Evolutionary conservation across 1,140 invertebrate species (phyloP), one percentile per base, ranked within the genome.

Genomic region (Eupeodes corollae): DNA sequence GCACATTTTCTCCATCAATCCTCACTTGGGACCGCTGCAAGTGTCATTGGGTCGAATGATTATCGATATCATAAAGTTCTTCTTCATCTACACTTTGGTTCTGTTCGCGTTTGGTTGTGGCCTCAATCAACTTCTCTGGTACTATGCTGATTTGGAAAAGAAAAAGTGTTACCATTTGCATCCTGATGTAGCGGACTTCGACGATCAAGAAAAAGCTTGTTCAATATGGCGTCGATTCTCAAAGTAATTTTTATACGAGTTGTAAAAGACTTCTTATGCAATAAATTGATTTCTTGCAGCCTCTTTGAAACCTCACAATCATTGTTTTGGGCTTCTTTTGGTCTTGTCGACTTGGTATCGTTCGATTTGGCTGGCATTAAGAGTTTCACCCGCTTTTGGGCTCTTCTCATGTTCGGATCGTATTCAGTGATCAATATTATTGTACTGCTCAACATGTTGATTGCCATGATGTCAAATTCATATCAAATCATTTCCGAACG

Each of bases 381-480:
- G 64, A 84, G 83, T 53, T 91, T 89, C 63, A 91, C 88, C 0
- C 73, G 87, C 33, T 91, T 91, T 61, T 91, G 87, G 88, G 84
- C 83, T 9, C 69, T 90, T 13, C 73, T 92, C 0, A 87, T 90
- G 77, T 92, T 90, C 59, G 88, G 88, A 21, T 86, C 83, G 0
- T 92, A 91, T 62, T 88, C 86, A 33, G 88, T 89, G 40, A 93
- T 94, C 64, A 92, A 91, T 54, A 82, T 94, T 44, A 90, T 94
- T 55, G 91, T 95, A 1, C 72, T 95, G 2, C 77, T 94, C 31
- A 95, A 95, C 70, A 88, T 94, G 80, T 78, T 95, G 6, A 94
- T 95, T 64, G 91, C 91, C 56, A 95, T 94, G 91, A 94, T 95
- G 89, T 91, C 86, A 32, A 93, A 91, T 67, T 94, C 90, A 1